Percentiles rank a stretch among this genome's conserved stretches.
Evolutionary conservation across 2,888 invertebrate genomes (phyloP).

Genomic region (Ecdyonurus torrentis): DNA sequence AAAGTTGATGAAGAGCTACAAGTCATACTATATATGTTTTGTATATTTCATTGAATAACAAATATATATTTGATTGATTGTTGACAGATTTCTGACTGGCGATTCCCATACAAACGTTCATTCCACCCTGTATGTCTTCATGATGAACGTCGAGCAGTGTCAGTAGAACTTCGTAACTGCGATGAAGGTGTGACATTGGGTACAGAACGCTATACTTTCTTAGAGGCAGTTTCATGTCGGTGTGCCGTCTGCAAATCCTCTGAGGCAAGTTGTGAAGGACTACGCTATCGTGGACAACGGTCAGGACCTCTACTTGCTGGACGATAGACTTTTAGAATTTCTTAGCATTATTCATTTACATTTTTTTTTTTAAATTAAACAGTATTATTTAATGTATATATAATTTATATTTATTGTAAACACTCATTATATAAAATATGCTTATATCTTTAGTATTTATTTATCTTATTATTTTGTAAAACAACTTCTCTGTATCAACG

Average conservation of each 20-base stretch:
- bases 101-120: constrained; percentile 73
- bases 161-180: constrained; percentile 51
- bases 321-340: not conserved
- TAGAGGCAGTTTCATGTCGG: constrained; percentile 60
- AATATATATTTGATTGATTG: not conserved
- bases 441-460: too few species aligned
- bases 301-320: not conserved
- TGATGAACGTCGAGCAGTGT: constrained; percentile 44
- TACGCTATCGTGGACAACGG: constrained; percentile 32
- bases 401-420: too few species aligned
- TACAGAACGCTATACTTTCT: constrained; percentile 54
- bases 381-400: too few species aligned
- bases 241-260: constrained; percentile 52
- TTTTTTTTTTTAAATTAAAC: too few species aligned
- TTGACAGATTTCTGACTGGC: constrained; percentile 64
- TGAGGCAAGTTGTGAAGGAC: constrained; percentile 52
- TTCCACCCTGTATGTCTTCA: constrained; percentile 77
- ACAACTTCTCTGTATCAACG: too few species aligned
- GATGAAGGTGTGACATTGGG: constrained; percentile 53
- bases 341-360: too few species aligned
- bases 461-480: too few species aligned
- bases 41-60: too few species aligned
- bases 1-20: too few species aligned
- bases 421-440: too few species aligned
- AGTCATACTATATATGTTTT: too few species aligned